Evolutionary conservation across 2,888 invertebrate species (phyloP), one percentile per base, ranked within the genome.

Genomic region (Spialia ferax): DNA sequence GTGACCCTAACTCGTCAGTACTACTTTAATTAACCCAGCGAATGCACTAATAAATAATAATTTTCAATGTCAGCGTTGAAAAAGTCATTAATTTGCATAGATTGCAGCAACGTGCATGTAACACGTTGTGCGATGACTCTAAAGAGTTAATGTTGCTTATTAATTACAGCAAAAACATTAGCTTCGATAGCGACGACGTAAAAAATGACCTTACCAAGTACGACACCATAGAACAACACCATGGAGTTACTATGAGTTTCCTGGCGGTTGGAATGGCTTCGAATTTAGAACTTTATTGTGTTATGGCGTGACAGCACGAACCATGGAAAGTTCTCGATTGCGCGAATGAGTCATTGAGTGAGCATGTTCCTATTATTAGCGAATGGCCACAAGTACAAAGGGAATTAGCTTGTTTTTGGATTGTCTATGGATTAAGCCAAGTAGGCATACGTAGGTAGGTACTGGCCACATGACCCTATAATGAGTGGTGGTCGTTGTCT

Each of bases 301-400:
- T 6, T 57, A 38, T 66, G 66, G 66, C 66, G 66, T 66, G 66
- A 66, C 57, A 42, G 13, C 66, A 66, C 66, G 66, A 66, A 59
- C 38, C 48, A 2, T 45, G 60, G 52, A 42, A 54, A 60, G 59
- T 52, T 38, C 23, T 45, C 38, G 65, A 56, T 57, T 65, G 50
- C 64, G 50, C 50, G 18, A 52, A 52, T 66, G 66, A 60, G 20
- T 66, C 66, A 66, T 56, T 55, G 48, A 15, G n/a, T 32, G 22
- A n/a, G 13, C 15, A 55, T 29, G 29, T 15, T 29, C 29, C 55
- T 55, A 55, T 26, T 55, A 29, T 29, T 22, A 48, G 48, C 20
- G 20, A 22, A 20, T 15, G 4, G 20, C 11, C 11, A n/a, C n/a
- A n/a, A n/a, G 11, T 22, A 48, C 48, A 20, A 48, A 20, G 48